Percentiles rank a stretch among this genome's conserved stretches.
Conservation (phyloP, 2,888 invertebrate genomes). For the Oscheius onirici region DNA sequence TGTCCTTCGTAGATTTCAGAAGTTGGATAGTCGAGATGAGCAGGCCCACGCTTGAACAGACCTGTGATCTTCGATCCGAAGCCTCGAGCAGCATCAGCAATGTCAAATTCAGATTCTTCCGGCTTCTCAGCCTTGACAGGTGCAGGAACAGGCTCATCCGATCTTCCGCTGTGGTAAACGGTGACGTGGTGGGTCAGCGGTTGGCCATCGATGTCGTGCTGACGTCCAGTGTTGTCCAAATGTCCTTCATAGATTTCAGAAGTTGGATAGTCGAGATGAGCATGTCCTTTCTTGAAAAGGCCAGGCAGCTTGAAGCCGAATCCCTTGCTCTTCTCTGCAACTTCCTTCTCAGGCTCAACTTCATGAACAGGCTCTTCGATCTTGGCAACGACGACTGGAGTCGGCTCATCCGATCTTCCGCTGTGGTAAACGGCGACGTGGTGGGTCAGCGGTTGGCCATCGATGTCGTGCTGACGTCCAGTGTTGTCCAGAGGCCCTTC, state of each 20-base stretch:
- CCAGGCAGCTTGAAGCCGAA: slow-evolving; percentile 21
- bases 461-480: slow-evolving; percentile 19
- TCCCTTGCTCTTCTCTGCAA: neutral
- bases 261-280: slow-evolving; percentile 35
- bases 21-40: slow-evolving; percentile 43
- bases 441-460: slow-evolving; percentile 35
- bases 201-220: neutral
- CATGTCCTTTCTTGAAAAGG: slow-evolving; percentile 18
- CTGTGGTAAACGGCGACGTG: slow-evolving; percentile 42
- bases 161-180: slow-evolving; percentile 29
- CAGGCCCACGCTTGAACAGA: slow-evolving; percentile 44
- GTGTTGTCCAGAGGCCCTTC: no score
- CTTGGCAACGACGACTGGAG: neutral
- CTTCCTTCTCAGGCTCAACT: slow-evolving; percentile 14
- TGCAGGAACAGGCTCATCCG: neutral
- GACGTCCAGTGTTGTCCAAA: neutral
- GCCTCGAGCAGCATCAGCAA: neutral
- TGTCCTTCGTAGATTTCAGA: slow-evolving; percentile 43
- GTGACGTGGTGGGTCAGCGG: slow-evolving; percentile 4
- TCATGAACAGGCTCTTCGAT: neutral
- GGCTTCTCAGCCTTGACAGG: neutral
- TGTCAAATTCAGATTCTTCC: slow-evolving; percentile 1
- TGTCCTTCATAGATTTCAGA: slow-evolving; percentile 37
- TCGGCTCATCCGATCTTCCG: neutral
- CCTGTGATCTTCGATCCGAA: slow-evolving; percentile 31